phyloP scores from a whole-genome alignment of 2,113 vertebrate species.

The Chrysochloris asiatica region DNA sequence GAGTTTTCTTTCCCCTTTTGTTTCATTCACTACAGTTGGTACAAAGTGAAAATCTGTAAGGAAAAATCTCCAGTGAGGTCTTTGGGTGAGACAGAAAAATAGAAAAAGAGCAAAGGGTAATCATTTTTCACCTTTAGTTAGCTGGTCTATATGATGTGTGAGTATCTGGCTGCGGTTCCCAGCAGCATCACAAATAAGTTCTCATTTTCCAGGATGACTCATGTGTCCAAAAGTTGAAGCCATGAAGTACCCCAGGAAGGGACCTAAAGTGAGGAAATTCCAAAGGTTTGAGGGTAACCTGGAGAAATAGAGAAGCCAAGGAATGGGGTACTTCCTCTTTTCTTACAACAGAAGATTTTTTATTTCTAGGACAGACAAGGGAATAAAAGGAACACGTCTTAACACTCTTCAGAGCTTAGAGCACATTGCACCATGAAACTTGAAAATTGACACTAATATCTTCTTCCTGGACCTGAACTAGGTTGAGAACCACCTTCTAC shows the following conservation, averaged over 20 bases:
- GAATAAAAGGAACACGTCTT: not conserved
- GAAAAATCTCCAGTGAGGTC: constrained; percentile 1
- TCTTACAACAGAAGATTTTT: not conserved
- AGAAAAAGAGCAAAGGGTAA: not conserved
- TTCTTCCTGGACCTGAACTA: not conserved
- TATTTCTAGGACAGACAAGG: not conserved
- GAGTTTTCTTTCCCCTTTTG: not conserved
- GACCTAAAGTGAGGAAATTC: not conserved
- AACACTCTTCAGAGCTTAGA: not conserved
- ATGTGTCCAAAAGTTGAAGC: not conserved
- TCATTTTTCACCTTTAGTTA: not conserved
- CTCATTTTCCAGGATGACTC: not conserved
- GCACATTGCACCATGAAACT: not conserved
- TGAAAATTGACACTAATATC: too few relatives aligned
- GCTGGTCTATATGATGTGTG: not conserved
- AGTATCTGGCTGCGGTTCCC: not conserved
- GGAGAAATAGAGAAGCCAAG: not conserved
- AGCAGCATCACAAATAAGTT: not conserved
- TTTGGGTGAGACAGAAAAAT: not conserved
- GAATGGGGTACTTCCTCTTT: not conserved
- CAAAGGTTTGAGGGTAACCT: not conserved
- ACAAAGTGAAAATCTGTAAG: constrained; percentile 25
- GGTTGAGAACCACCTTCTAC: not conserved
- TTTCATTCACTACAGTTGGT: not conserved
- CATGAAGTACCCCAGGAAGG: not conserved